phyloP scores from a whole-genome alignment of 1,140 invertebrate species.

The Popillia japonica region DNA sequence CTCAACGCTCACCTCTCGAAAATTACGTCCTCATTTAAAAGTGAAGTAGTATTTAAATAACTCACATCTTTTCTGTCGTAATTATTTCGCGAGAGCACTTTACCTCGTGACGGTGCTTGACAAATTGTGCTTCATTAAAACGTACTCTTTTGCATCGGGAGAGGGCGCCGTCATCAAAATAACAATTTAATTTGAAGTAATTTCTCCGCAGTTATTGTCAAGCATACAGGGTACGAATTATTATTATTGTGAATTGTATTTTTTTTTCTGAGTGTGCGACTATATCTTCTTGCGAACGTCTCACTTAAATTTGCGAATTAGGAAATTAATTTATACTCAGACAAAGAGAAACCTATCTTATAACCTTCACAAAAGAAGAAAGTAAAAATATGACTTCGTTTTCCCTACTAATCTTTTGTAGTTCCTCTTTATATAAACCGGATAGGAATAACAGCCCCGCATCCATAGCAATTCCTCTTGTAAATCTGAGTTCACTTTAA shows the following conservation, averaged over 20 bases:
- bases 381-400: neutral
- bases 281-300: no score
- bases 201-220: conserved; percentile 2
- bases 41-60: conserved; percentile 32
- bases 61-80: conserved; percentile 30
- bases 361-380: neutral
- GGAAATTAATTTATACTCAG: no score
- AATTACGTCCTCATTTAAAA: conserved; percentile 30
- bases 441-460: neutral
- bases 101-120: conserved; percentile 39
- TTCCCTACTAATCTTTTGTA: neutral
- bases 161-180: neutral
- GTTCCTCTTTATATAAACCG: neutral
- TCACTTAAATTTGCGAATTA: no score
- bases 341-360: no score
- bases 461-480: neutral
- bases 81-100: conserved; percentile 40
- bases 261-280: no score
- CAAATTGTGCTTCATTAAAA: conserved; percentile 43
- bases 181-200: conserved; percentile 19
- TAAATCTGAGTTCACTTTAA: neutral
- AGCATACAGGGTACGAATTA: neutral
- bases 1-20: conserved; percentile 11
- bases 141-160: conserved; percentile 4
- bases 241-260: neutral